Evolutionary conservation across 2,888 invertebrate species (phyloP).

Genomic region (Parochlus steinenii): DNA sequence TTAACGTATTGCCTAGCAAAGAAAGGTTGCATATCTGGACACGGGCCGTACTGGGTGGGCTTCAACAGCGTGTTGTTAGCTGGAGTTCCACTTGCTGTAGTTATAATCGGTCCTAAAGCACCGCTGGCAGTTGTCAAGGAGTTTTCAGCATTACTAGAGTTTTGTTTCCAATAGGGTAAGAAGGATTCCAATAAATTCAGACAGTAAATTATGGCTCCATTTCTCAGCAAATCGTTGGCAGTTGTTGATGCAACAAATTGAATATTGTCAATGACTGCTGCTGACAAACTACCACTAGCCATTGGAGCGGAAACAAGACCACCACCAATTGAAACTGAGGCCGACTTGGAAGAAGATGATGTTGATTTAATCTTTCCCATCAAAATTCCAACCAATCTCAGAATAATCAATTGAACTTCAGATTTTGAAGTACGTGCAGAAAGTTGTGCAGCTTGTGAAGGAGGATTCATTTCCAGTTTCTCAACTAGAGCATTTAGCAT

Average conservation of each 20-base stretch:
- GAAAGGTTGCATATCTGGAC: constrained; percentile 92
- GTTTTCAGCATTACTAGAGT: constrained; percentile 32
- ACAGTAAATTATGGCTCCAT: constrained; percentile 56
- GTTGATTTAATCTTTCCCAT: constrained; percentile 30
- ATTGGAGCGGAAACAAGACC: constrained; percentile 10
- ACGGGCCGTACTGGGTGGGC: constrained; percentile 60
- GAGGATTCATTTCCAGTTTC: constrained; percentile 49
- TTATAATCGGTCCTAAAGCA: constrained; percentile 13
- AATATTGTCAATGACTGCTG: constrained; percentile 33
- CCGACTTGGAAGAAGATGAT: constrained; percentile 21
- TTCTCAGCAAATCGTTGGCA: constrained; percentile 49
- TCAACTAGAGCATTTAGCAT: constrained; percentile 55
- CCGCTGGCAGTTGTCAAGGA: constrained; percentile 15
- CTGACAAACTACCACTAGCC: constrained; percentile 32
- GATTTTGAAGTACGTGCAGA: constrained; percentile 46
- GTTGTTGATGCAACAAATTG: constrained; percentile 50
- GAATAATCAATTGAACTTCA: constrained; percentile 76
- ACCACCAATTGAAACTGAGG: constrained; percentile 30
- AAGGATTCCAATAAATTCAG: constrained; percentile 51
- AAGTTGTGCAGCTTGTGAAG: constrained; percentile 26
- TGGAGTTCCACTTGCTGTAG: constrained; percentile 31
- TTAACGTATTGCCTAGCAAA: constrained; percentile 76
- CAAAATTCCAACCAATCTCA: constrained; percentile 61
- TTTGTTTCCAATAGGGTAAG: constrained; percentile 58
- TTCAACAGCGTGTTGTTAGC: constrained; percentile 52